phyloP scores from a whole-genome alignment of 2,113 vertebrate genomes.

The Polypterus senegalus region DNA sequence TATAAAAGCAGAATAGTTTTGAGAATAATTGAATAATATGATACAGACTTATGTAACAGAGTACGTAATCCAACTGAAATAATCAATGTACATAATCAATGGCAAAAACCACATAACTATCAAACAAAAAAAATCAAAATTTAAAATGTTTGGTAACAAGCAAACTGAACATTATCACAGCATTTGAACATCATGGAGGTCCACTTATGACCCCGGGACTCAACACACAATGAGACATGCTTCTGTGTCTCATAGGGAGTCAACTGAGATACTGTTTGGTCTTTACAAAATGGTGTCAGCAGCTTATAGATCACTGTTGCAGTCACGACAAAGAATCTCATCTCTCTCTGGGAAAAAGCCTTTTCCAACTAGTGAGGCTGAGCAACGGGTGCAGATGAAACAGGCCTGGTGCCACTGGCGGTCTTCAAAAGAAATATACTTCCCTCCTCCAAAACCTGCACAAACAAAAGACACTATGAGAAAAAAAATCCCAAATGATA shows the following conservation, averaged over 20 bases:
- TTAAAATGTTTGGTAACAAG: constrained; percentile 22
- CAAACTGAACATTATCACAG: constrained; percentile 21
- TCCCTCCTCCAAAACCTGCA: constrained; percentile 84
- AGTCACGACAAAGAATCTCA: constrained; percentile 81
- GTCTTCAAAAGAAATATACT: constrained; percentile 96
- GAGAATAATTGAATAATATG: too few species aligned
- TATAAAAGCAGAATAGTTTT: too few species aligned
- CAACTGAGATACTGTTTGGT: constrained; percentile 10
- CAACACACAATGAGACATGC: constrained; percentile 12
- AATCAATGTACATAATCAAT: too few species aligned
- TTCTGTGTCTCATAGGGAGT: constrained; percentile 15
- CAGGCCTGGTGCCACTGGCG: constrained; percentile 95
- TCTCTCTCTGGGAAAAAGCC: constrained; percentile 83
- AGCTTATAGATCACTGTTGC: constrained; percentile 73
- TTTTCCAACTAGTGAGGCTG: constrained; percentile 78
- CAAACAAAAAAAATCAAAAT: constrained; percentile 27
- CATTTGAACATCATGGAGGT: constrained; percentile 10
- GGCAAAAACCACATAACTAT: background rate
- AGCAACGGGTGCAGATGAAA: constrained; percentile 85
- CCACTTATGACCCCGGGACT: constrained; percentile 19
- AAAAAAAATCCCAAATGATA: too few species aligned
- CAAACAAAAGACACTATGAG: background rate
- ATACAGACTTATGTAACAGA: too few species aligned
- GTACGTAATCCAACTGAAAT: too few species aligned
- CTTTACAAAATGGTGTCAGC: constrained; percentile 10